Conservation (phyloP, 2,113 vertebrate genomes). For the Burhinus oedicnemus region DNA sequence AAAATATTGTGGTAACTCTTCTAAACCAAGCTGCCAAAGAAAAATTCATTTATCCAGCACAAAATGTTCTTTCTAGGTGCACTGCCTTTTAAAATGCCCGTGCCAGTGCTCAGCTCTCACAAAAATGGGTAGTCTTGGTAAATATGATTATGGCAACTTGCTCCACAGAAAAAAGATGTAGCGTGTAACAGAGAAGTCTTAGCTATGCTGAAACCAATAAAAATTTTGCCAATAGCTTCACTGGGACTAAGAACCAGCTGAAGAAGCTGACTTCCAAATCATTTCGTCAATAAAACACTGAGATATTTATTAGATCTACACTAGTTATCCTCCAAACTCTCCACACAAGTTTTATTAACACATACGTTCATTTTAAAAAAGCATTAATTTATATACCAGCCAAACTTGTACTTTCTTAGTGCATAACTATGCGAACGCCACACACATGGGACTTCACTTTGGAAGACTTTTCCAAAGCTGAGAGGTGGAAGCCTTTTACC, state of each 20-base stretch:
- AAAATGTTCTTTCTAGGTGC: background rate
- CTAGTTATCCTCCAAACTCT: background rate
- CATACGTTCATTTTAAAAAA: background rate
- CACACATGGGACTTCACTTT: background rate
- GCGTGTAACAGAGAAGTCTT: background rate
- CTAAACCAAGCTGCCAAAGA: background rate
- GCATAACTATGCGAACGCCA: background rate
- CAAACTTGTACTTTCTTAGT: background rate
- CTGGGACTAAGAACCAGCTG: background rate
- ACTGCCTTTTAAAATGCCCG: background rate
- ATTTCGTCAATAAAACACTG: background rate
- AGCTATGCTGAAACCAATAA: background rate
- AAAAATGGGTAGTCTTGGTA: background rate
- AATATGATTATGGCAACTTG: background rate
- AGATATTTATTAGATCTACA: background rate
- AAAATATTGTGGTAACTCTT: background rate
- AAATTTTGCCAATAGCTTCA: background rate
- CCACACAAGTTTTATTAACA: background rate
- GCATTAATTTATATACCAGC: background rate
- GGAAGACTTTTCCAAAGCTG: constrained; percentile 29
- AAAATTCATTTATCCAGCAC: background rate
- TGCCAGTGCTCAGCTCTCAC: background rate
- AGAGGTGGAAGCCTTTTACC: constrained; percentile 45
- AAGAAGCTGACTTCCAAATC: background rate
- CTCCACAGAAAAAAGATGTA: background rate